These are phyloP conservation scores for Xenops minutus DNA, from an alignment of 2,797 vertebrate genomes.

Conservation along the genomic window DNA sequence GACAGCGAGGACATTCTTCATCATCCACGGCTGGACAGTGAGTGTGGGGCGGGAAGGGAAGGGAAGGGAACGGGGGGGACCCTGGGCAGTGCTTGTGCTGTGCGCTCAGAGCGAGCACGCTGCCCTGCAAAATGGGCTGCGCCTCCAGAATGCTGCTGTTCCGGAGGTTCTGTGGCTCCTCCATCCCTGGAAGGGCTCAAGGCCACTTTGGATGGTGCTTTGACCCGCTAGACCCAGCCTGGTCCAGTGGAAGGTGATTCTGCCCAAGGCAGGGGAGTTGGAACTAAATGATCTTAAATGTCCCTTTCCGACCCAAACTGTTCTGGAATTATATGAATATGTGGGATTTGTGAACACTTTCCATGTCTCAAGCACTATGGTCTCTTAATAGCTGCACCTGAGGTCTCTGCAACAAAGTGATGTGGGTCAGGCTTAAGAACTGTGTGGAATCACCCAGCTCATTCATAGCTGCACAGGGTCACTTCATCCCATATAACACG, in stretches of 20 bases:
- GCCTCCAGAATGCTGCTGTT: not conserved
- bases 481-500: fast-evolving
- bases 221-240: not conserved
- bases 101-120: not conserved
- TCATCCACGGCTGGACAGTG: constrained; percentile 97
- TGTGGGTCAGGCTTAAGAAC: not conserved
- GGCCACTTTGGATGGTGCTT: not conserved
- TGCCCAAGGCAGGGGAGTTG: not conserved
- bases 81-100: not conserved
- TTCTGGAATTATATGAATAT: not conserved
- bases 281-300: not conserved
- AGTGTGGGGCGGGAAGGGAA: not conserved
- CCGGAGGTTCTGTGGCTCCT: not conserved
- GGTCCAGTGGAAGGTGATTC: not conserved
- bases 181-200: not conserved
- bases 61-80: not conserved
- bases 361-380: not conserved
- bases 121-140: not conserved
- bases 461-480: not conserved
- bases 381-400: not conserved
- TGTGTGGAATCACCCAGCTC: not conserved
- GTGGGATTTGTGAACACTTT: not conserved
- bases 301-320: not conserved
- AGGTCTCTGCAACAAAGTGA: not conserved
- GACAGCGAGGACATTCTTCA: constrained; percentile 89